Evolutionary conservation across 2,888 invertebrate species (phyloP).

Genomic region (Catocala nupta): DNA sequence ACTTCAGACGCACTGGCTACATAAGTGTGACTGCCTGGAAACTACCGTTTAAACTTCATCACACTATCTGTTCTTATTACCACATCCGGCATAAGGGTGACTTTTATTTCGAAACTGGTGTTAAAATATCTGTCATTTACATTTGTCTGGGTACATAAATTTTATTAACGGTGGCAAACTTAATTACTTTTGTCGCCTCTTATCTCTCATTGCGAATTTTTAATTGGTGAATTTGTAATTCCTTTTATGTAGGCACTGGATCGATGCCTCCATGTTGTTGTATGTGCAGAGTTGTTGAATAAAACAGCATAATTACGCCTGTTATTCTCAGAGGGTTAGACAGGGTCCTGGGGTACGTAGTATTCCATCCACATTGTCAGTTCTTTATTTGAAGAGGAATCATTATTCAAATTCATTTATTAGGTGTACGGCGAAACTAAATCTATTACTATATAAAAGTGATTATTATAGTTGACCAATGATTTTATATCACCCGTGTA

Average conservation of each 20-base stretch:
- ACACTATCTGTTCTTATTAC: constrained; percentile 13
- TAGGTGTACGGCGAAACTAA: no score
- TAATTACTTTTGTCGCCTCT: constrained; percentile 13
- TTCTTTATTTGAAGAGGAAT: no score
- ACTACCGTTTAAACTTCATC: background rate
- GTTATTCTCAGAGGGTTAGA: no score
- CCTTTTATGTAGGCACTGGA: background rate
- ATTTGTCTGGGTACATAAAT: constrained; percentile 20
- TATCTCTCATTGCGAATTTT: constrained; percentile 26
- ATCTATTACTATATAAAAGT: no score
- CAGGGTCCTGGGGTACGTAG: no score
- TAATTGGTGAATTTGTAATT: constrained; percentile 9
- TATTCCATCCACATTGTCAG: no score
- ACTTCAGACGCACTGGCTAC: no score
- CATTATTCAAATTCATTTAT: no score
- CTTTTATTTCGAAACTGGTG: background rate
- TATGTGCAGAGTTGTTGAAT: background rate
- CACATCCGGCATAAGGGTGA: constrained; percentile 12
- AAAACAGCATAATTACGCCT: no score
- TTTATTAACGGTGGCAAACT: constrained; percentile 24
- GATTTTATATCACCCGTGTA: no score
- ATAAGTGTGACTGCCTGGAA: no score
- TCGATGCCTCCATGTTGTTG: background rate
- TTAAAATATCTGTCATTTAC: constrained; percentile 30
- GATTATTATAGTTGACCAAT: no score